Base-by-base conservation (phyloP, 2,888 invertebrate genomes). In the Apoda limacodes region DNA sequence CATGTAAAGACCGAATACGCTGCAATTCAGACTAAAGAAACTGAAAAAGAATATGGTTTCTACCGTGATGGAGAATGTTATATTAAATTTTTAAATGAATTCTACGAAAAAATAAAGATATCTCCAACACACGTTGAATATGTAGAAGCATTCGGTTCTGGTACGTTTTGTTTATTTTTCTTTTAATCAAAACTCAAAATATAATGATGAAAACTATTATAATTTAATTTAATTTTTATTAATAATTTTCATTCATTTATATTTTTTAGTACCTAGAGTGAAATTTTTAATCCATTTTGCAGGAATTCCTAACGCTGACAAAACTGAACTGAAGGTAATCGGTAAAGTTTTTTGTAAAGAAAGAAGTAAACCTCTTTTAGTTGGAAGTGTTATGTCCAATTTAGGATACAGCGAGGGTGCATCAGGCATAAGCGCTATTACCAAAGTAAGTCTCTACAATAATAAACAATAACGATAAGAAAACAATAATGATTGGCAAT, bases 141-240 rank as follows among this genome's bases (percentile, higher is more conserved):
- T 55, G 82, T 96, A 2, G 95, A 95, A 70, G 92, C 93, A 19
- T 92, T 92, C 49, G 89, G 90, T 36, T 88, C 89, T 38, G 91
- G 91, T 74, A 50, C 40, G 22, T 24, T n/a, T 17, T 10, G n/a
- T n/a, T n/a, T n/a, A n/a, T n/a, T n/a, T n/a, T n/a, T n/a, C n/a
- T n/a, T n/a, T n/a, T n/a, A n/a, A n/a, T n/a, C n/a, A n/a, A n/a
- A n/a, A n/a, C n/a, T n/a, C n/a, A n/a, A n/a, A n/a, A n/a, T n/a
- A n/a, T n/a, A n/a, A n/a, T n/a, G n/a, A n/a, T 7, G n/a, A 13
- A 23, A 27, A 13, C 7, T 9, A 13, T 10, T 27, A 11, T 7
- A 9, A 7, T 26, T 26, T 15, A 26, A 13, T 9, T 15, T 13
- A 14, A 15, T 26, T 12, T 13, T 9, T 26, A 15, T 5, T 9